Evolutionary conservation across 1,140 invertebrate genomes (phyloP), one percentile per base, ranked within the genome.

Genomic region (Drosophila novamexicana): DNA sequence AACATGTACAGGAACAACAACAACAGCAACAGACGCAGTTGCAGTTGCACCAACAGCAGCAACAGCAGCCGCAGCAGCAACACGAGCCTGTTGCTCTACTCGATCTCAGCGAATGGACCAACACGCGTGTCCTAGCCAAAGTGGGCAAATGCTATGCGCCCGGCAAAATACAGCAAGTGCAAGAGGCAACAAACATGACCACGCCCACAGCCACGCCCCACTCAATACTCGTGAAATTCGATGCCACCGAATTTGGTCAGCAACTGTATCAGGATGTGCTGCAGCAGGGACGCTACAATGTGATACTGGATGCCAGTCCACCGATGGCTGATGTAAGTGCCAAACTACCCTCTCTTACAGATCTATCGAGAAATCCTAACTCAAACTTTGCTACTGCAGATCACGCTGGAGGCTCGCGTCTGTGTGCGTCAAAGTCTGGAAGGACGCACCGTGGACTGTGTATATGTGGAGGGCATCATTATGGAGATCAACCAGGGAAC

Each of bases 261-360:
- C 92, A 93, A 61, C 93, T 94, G 42, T 95, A 95, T 84, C 94
- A 93, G 91, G 95, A 96, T 92, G 94, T 96, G 65, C 94, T 98
- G 80, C 95, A 95, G 82, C 93, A 94, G 75, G 95, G 96, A 77
- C 96, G 96, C 91, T 96, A 95, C 92, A 97, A 98, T 93, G 95
- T 99, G 79, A 98, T 99, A 79, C 96, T 97, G 92, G 98, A 99
- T 93, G 97, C 98, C 75, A 97, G 97, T 92, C 98, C 98, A 37
- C 96, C 96, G 77, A 94, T 96, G 61, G 95, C 90, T 18, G 91
- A 92, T 84, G 91, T 92, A 81, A 81, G 83, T 82, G 42, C 5
- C 29, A 54, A 39, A 34, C 14, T 36, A 39, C n/a, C 16, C 16
- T 40, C 16, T 14, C n/a, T 7, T 5, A 40, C 39, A 10, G 39